A percentile compares a stretch with the other conserved stretches of the same genome.
Conservation (phyloP, 1,140 invertebrate genomes). For the Polypedilum pembai region DNA sequence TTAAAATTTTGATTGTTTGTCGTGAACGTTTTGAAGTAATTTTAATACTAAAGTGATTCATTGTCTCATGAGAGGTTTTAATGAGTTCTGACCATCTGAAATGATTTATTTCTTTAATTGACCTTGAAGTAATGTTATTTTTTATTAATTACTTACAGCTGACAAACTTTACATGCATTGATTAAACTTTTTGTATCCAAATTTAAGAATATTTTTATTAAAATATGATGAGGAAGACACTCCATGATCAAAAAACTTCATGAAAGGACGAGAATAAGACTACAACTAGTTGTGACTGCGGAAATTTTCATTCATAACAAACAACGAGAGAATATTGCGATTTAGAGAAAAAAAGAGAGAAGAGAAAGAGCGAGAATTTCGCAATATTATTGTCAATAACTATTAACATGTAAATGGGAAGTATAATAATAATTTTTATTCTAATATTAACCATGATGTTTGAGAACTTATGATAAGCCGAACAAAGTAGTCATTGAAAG, state of each 20-base stretch:
- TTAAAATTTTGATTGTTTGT: not conserved
- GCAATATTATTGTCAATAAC: too few species aligned
- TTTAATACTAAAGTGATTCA: not conserved
- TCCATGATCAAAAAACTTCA: not conserved
- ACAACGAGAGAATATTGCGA: too few species aligned
- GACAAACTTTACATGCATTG: not conserved
- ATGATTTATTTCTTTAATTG: not conserved
- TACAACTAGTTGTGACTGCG: too few species aligned
- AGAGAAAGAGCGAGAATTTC: too few species aligned
- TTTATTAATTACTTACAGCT: not conserved
- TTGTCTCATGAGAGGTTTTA: not conserved
- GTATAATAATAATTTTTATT: too few species aligned
- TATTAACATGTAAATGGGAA: too few species aligned
- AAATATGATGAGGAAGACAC: not conserved
- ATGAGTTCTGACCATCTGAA: not conserved
- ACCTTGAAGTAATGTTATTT: not conserved
- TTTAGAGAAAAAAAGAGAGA: too few species aligned
- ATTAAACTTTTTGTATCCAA: not conserved
- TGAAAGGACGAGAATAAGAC: too few species aligned
- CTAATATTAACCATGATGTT: too few species aligned
- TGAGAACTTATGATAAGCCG: too few species aligned
- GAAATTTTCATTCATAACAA: too few species aligned
- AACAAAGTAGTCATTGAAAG: too few species aligned
- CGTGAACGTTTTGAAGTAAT: not conserved
- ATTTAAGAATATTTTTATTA: not conserved